Base-by-base conservation (phyloP, 2,888 invertebrate genomes). In the Toxonevra muliebris region DNA sequence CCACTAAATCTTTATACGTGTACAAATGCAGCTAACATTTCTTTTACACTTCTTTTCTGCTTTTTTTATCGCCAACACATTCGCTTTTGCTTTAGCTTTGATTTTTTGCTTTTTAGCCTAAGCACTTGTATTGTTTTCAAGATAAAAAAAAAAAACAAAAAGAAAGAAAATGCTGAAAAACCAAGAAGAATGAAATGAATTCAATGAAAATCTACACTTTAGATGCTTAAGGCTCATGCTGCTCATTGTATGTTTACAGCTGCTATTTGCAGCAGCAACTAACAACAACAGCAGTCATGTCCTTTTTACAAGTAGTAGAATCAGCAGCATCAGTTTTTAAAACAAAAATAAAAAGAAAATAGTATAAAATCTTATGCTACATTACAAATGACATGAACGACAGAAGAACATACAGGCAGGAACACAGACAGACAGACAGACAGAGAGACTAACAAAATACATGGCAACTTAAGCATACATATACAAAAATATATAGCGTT, bases 301-400 rank as follows among this genome's bases (percentile, higher is more conserved):
- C 30, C 30, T 30, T 30, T 30, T 30, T 8, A 54, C 17, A 15
- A 11, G 54, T 17, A 57, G 57, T 7, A 13, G 57, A 1, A 40
- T 11, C 2, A 57, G 40, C 48, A 48, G n/a, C 48, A 15, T 8
- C 12, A 42, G 43, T 42, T 12, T 42, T 12, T 15, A 41, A 43
- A 13, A 30, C 30, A 9, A 41, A 59, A 30, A 30, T 30, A 30
- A 30, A 30, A 30, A 30, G 7, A 30, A 30, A 30, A 30, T 30
- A 30, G 30, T 15, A 15, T 15, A 13, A 59, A 59, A 59, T 59
- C 59, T 50, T 11, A 12, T 20, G 61, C 41, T 19, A 10, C 53
- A 61, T 53, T 19, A 61, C 53, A 53, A 61, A 53, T 61, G 42
- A 52, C 61, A 53, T 60, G 53, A 30, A 12, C 52, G 61, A 52